Conservation (phyloP, 2,797 vertebrate species). For the Carcharodon carcharias region DNA sequence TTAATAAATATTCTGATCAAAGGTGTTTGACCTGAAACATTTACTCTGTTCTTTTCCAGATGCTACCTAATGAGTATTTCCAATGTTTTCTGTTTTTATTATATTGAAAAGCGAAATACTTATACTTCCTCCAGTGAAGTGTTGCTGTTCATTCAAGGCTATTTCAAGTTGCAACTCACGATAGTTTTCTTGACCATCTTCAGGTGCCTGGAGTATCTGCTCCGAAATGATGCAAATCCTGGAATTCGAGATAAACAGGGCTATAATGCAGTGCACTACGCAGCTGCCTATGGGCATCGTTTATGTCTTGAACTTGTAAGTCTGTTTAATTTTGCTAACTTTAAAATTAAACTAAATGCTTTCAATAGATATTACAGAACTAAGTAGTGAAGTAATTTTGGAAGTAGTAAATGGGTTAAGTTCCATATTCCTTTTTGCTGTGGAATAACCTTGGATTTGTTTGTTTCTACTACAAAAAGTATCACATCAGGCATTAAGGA, state of each 20-base stretch:
- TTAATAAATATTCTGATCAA: background rate
- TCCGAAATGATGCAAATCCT: slow-evolving; percentile 94
- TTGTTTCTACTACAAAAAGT: background rate
- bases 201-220: slow-evolving; percentile 97
- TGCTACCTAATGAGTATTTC: background rate
- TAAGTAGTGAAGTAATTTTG: background rate
- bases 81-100: background rate
- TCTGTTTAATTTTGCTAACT: background rate
- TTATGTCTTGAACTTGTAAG: slow-evolving; percentile 95
- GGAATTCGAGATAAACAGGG: slow-evolving; percentile 95
- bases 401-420: background rate
- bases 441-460: background rate
- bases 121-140: background rate
- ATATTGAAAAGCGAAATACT: background rate
- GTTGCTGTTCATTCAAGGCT: background rate
- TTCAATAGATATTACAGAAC: background rate
- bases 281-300: slow-evolving; percentile 90
- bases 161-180: slow-evolving; percentile 2
- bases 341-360: background rate
- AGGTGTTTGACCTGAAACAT: background rate
- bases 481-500: background rate
- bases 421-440: background rate
- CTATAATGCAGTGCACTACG: slow-evolving; percentile 95
- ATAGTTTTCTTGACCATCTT: slow-evolving; percentile 41
- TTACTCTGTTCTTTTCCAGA: background rate